phyloP scores from a whole-genome alignment of 2,888 invertebrate genomes.

The Horisme vitalbata region DNA sequence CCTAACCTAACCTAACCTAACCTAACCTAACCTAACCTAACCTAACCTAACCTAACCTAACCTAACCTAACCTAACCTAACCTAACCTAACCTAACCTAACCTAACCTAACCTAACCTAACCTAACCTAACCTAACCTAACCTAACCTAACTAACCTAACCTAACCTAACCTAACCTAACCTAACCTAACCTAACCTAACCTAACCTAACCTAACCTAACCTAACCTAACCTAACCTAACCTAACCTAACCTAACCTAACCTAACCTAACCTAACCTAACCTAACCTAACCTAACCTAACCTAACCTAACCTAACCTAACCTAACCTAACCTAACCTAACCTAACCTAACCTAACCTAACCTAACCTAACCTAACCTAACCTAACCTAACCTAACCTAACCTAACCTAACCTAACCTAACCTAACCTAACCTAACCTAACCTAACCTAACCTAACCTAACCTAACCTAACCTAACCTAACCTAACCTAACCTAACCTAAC shows the following conservation, averaged over 20 bases:
- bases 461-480: conserved; percentile 18
- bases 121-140: conserved; percentile 22
- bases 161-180: conserved; percentile 29
- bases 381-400: conserved; percentile 24
- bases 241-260: conserved; percentile 19
- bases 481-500: conserved; percentile 19
- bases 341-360: conserved; percentile 21
- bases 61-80: conserved; percentile 20
- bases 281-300: conserved; percentile 18
- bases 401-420: conserved; percentile 25
- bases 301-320: conserved; percentile 18
- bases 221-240: conserved; percentile 32
- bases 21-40: conserved; percentile 28
- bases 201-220: conserved; percentile 40
- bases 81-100: conserved; percentile 24
- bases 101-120: conserved; percentile 21
- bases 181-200: conserved; percentile 31
- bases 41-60: conserved; percentile 29
- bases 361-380: conserved; percentile 13
- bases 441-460: conserved; percentile 22
- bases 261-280: conserved; percentile 24
- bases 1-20: conserved; percentile 25
- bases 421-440: conserved; percentile 22
- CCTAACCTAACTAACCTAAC: conserved; percentile 24
- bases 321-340: conserved; percentile 22